Base-by-base conservation (phyloP, 2,888 invertebrate genomes). In the Carpatolechia fugitivella region DNA sequence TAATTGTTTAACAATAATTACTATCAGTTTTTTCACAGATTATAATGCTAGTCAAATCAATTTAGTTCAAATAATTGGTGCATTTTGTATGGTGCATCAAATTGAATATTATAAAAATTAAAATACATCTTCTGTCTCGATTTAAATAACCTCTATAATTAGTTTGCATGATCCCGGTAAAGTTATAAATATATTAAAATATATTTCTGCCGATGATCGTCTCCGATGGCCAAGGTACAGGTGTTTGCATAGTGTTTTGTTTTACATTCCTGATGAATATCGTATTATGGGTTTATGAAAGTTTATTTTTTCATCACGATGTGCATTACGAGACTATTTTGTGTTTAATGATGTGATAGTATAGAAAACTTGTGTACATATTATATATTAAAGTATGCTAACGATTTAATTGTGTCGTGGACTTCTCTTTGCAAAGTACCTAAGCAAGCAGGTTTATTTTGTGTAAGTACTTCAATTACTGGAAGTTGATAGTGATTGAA, bases 401-500 rank as follows among this genome's bases (percentile, higher is more conserved):
- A 72, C 70, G 69, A 68, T 75, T 74, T 66, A 67, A 64, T 68
- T 74, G 72, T 80, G 72, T 77, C 72, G 74, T 76, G 70, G 74
- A 65, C 60, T 66, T 70, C 63, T 74, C 72, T 70, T 78, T 74
- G 79, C 82, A 76, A 74, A 76, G 83, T 85, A 85, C 78, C 81
- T 80, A 70, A 76, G 74, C 78, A 70, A 76, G 74, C 78, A 79
- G 75, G 70, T 82, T 82, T 79, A 81, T 81, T 82, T 81, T 81
- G 68, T 78, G 66, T 81, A 82, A 80, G 76, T 84, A 85, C 82
- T 87, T 86, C 86, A 80, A 84, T 82, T 82, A 81, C 83, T 85
- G 80, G 85, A 84, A 86, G 86, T 84, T 76, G 63, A 78, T 77
- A 80, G 86, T 82, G 83, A 89, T 87, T 87, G 89, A 90, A 90